phyloP scores from a whole-genome alignment of 2,113 vertebrate species.

The Hucho hucho region DNA sequence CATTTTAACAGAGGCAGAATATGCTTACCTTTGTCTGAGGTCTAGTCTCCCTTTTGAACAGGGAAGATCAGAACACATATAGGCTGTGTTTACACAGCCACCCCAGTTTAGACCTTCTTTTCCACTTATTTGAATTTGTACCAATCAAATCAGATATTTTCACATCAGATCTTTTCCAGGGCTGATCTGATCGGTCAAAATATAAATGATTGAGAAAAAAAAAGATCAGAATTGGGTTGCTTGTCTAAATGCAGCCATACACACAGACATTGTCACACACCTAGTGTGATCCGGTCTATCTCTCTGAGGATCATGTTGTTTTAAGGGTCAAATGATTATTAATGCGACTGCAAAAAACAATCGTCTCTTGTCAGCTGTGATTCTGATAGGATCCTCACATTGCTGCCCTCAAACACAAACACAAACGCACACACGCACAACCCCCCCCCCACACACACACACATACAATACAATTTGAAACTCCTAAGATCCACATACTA shows the following conservation, averaged over 20 bases:
- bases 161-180: not conserved
- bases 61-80: slow-evolving; percentile 61
- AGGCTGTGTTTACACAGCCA: slow-evolving; percentile 12
- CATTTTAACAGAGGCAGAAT: slow-evolving; percentile 27
- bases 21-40: slow-evolving; percentile 46
- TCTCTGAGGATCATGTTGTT: slow-evolving; percentile 69
- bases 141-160: not conserved
- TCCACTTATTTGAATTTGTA: not conserved
- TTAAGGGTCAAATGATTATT: slow-evolving; percentile 78
- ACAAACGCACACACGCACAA: no score
- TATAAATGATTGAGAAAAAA: no score
- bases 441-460: no score
- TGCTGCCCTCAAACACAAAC: slow-evolving; percentile 29
- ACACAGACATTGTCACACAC: slow-evolving; percentile 9
- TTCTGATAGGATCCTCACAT: slow-evolving; percentile 62
- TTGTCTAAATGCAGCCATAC: not conserved
- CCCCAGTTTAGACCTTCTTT: not conserved
- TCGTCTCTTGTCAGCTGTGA: slow-evolving; percentile 65
- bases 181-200: no score
- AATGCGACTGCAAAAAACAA: slow-evolving; percentile 73
- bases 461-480: slow-evolving; percentile 57
- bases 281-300: slow-evolving; percentile 49
- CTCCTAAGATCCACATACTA: slow-evolving; percentile 71
- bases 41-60: slow-evolving; percentile 51
- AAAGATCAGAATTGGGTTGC: not conserved